Evolutionary conservation across 2,797 vertebrate species (phyloP), one percentile per base, ranked within the genome.

Genomic region (Okamejei kenojei): DNA sequence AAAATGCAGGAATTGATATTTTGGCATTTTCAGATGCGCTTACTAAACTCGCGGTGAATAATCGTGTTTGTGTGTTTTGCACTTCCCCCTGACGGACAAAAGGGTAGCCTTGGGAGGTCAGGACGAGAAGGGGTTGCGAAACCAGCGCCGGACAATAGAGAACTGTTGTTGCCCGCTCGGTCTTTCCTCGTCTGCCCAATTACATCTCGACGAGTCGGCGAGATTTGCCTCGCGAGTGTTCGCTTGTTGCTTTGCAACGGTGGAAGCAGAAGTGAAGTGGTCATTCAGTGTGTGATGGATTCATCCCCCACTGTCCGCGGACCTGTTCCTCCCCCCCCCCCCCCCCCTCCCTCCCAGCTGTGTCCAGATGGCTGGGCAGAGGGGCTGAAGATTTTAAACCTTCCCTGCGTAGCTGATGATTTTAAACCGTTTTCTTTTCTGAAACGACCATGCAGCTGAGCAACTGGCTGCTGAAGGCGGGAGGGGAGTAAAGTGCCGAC

Each of bases 191-290:
- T 91, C 93, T n/a, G 94, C 26, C 61, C 77, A 91, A 0, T 93
- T 54, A 94, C 26, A 86, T 0, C 19, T 93, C 65, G 23, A 91
- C 93, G 93, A 93, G 93, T 93, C 94, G 86, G 0, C 29, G 19
- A 0, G 0, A 71, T 61, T 93, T 93, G 68, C 93, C 76, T 94
- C 2, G 8, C 93, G 80, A 78, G n/a, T 54, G 93, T 78, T 61
- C 93, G 93, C 93, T 94, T 93, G 94, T 94, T 94, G 93, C 93
- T 94, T 93, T 68, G 29, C 93, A 93, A 35, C 7, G 1, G 2
- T 9, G 94, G 93, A 32, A 58, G 26, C 92, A 93, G 29, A 15
- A 3, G 3, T 10, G 94, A 94, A n/a, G 0, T 93, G 80, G 71
- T 90, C 93, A 81, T 90, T 93, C 61, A 73, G 61, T 38, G 65